Conservation (phyloP, 2,888 invertebrate genomes). For the Vesta saturnalis region DNA sequence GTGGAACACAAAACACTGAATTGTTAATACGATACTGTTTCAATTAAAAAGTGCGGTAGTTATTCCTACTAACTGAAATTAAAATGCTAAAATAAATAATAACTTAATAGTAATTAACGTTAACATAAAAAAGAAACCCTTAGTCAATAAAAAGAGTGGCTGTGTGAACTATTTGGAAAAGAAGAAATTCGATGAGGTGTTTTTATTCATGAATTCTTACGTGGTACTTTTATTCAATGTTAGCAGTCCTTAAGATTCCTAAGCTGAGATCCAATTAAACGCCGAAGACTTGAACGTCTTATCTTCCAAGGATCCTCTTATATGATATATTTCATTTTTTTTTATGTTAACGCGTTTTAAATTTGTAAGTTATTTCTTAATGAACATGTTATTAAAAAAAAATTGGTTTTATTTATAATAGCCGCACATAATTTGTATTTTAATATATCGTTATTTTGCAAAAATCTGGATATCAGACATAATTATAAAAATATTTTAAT, state of each 20-base stretch:
- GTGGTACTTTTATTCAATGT: neutral
- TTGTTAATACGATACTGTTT: no score
- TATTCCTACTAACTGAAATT: no score
- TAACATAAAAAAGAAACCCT: neutral
- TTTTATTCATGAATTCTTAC: constrained; percentile 3
- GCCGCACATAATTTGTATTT: no score
- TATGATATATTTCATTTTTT: constrained; percentile 37
- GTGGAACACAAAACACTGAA: no score
- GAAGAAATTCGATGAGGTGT: neutral
- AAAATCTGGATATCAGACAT: no score
- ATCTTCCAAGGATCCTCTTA: constrained; percentile 33
- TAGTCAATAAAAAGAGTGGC: neutral
- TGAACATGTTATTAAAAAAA: neutral
- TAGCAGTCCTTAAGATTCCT: constrained; percentile 25
- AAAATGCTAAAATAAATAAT: no score
- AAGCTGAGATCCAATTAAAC: constrained; percentile 42
- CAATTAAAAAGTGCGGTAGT: neutral
- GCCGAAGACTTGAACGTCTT: constrained; percentile 27
- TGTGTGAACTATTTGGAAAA: constrained; percentile 1
- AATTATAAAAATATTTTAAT: no score
- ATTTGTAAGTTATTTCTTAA: constrained; percentile 34
- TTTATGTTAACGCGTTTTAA: constrained; percentile 40
- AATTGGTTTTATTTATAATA: constrained; percentile 1
- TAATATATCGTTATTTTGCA: no score
- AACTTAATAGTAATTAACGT: no score